These are phyloP conservation scores for Mesocricetus auratus DNA, from an alignment of 2,113 vertebrate species.

Conservation along the genomic window DNA sequence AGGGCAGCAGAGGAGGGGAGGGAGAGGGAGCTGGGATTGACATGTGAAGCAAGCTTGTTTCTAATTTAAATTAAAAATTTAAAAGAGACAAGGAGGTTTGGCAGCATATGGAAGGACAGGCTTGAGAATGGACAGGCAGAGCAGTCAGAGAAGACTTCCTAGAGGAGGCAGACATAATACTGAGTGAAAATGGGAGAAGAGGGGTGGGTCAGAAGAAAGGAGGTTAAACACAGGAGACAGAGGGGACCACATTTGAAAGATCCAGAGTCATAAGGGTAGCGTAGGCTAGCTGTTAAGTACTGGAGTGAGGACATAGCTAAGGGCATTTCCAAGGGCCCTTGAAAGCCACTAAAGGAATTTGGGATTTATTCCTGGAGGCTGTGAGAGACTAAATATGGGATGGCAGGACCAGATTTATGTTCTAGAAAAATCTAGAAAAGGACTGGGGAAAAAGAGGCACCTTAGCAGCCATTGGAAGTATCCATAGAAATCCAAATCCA, in stretches of 20 bases:
- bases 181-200: background rate
- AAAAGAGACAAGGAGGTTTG: too few relatives aligned
- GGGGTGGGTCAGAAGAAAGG: background rate
- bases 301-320: too few relatives aligned
- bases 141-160: slow-evolving; percentile 9
- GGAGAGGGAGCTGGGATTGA: too few relatives aligned
- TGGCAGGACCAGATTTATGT: background rate
- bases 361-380: slow-evolving; percentile 1
- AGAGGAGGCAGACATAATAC: background rate
- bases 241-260: background rate
- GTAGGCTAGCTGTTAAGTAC: background rate
- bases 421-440: background rate
- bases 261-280: background rate
- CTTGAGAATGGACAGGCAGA: background rate
- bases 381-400: background rate
- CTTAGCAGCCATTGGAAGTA: background rate
- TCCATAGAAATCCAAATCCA: background rate
- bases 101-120: background rate
- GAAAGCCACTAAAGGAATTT: background rate
- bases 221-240: background rate
- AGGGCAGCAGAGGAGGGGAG: too few relatives aligned
- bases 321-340: rapidly evolving
- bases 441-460: background rate
- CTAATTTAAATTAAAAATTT: too few relatives aligned
- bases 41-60: too few relatives aligned